Evolutionary conservation across 2,888 invertebrate genomes (phyloP).

Genomic region (Temnothorax unifasciatus): DNA sequence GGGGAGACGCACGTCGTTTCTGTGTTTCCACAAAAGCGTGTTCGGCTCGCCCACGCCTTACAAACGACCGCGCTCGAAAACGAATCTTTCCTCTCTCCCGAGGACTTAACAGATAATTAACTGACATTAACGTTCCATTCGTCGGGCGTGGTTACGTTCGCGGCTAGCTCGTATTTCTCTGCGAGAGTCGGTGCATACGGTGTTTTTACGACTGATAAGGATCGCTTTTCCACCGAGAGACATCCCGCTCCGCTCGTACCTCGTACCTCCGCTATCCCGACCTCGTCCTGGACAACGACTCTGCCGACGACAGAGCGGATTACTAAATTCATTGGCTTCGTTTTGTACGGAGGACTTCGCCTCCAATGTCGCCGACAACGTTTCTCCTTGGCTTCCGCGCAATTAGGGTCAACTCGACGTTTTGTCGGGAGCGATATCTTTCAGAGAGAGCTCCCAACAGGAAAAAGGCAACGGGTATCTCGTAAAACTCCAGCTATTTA

Average conservation of each 20-base stretch:
- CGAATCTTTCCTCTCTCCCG: constrained; percentile 65
- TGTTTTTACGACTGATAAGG: constrained; percentile 66
- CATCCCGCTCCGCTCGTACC: constrained; percentile 5
- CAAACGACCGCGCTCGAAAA: constrained; percentile 62
- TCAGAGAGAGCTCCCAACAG: neutral
- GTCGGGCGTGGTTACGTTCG: constrained; percentile 72
- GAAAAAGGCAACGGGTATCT: constrained; percentile 7
- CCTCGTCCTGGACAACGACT: constrained; percentile 36
- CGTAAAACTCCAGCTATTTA: constrained; percentile 10
- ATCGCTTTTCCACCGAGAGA: constrained; percentile 63
- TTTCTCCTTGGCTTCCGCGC: constrained; percentile 56
- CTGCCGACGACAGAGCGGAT: constrained; percentile 50
- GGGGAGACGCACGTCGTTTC: constrained; percentile 46
- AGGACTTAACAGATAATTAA: constrained; percentile 81
- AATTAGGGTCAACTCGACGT: constrained; percentile 70
- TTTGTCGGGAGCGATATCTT: constrained; percentile 57
- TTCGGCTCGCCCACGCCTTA: constrained; percentile 69
- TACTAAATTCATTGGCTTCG: constrained; percentile 56
- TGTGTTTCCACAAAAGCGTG: constrained; percentile 67
- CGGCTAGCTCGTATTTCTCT: constrained; percentile 74
- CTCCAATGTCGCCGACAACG: constrained; percentile 43
- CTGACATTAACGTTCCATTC: constrained; percentile 79
- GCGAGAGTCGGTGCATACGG: constrained; percentile 44
- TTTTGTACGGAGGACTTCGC: constrained; percentile 46
- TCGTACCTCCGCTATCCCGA: constrained; percentile 2